Evolutionary conservation across 2,797 vertebrate genomes (phyloP).

Genomic region (Mus caroli): DNA sequence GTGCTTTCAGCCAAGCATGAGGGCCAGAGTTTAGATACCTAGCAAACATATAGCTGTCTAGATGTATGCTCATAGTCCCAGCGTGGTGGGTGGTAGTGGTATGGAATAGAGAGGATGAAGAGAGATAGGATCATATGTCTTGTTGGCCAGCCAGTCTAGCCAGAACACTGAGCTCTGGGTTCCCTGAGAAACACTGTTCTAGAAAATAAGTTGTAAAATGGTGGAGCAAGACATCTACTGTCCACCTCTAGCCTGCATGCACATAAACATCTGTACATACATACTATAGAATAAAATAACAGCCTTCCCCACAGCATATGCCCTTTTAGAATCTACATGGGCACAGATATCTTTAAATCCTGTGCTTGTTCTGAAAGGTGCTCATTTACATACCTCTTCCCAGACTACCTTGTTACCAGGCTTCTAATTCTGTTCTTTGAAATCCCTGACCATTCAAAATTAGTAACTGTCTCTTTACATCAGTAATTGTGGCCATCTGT

Average conservation of each 20-base stretch:
- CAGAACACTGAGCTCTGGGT: neutral
- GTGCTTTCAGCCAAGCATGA: neutral
- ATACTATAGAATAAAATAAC: neutral
- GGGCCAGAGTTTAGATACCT: neutral
- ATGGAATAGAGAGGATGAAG: neutral
- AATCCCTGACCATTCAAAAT: neutral
- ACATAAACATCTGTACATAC: neutral
- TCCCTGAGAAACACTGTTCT: neutral
- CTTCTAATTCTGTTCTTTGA: neutral
- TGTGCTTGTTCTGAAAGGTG: neutral
- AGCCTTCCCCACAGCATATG: neutral
- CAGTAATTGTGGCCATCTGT: neutral
- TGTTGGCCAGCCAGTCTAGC: neutral
- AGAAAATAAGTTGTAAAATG: neutral
- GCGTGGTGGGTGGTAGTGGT: neutral
- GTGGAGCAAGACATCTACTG: neutral
- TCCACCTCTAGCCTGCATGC: neutral
- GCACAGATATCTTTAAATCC: neutral
- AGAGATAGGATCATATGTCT: neutral
- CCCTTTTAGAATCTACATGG: neutral
- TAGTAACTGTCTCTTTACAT: constrained; percentile 16
- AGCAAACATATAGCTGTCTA: neutral
- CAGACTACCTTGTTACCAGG: neutral
- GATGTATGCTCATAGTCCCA: neutral
- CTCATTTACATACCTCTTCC: neutral